phyloP scores from a whole-genome alignment of 2,113 vertebrate genomes.

The Actenoides hombroni region DNA sequence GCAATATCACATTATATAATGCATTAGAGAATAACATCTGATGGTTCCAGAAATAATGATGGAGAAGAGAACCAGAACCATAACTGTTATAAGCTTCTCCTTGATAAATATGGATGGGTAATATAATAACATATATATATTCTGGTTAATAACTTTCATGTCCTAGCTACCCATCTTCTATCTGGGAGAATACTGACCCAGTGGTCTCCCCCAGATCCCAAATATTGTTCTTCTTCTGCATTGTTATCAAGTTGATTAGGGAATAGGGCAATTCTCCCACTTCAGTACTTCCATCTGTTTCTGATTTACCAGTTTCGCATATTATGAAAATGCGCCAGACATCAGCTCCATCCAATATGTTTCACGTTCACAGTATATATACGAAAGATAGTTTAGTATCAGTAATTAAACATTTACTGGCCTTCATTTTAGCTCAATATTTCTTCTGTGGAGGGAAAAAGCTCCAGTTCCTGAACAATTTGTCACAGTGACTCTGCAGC shows the following conservation, averaged over 20 bases:
- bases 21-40: not conserved
- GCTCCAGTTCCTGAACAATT: not conserved
- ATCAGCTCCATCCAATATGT: conserved; percentile 64
- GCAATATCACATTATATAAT: not conserved
- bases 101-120: not conserved
- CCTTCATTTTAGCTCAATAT: conserved; percentile 50
- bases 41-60: not conserved
- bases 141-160: not conserved
- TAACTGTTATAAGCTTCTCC: not conserved
- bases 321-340: conserved; percentile 64
- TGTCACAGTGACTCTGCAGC: not conserved
- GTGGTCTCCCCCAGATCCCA: not conserved
- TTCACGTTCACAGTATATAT: conserved; percentile 58
- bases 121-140: not conserved
- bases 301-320: conserved; percentile 71
- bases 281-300: conserved; percentile 71
- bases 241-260: conserved; percentile 67
- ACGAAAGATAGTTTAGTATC: conserved; percentile 48
- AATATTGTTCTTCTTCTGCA: conserved; percentile 58
- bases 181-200: not conserved
- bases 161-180: not conserved
- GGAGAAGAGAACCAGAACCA: not conserved
- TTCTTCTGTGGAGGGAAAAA: conserved; percentile 11
- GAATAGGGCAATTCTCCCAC: conserved; percentile 65
- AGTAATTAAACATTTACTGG: conserved; percentile 43